Conservation (phyloP, 1,140 invertebrate species). For the Drosophila tristis region DNA sequence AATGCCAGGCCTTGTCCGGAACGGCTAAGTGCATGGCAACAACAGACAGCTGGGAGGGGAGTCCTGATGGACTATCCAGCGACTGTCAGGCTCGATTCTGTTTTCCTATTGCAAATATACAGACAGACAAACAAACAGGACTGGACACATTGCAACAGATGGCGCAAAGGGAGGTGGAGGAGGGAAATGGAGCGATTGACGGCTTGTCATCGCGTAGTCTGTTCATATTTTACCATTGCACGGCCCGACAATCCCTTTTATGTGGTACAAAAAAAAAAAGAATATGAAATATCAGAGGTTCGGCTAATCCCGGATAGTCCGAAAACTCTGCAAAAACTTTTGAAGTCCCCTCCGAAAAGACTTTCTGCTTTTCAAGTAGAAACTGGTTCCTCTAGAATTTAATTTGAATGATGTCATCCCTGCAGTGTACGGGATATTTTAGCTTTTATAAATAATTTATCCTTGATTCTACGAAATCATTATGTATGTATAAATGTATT, state of each 20-base stretch:
- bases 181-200: constrained; percentile 43
- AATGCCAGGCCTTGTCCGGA: constrained; percentile 8
- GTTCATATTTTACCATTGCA: constrained; percentile 50
- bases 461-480: too few relatives aligned
- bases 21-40: constrained; percentile 74
- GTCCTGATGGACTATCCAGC: constrained; percentile 1
- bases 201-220: constrained; percentile 57
- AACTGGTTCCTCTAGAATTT: too few relatives aligned
- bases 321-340: not conserved
- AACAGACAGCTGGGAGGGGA: constrained; percentile 41
- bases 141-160: constrained; percentile 43
- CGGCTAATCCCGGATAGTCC: not conserved
- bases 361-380: not conserved
- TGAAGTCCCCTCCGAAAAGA: not conserved
- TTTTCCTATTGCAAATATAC: constrained; percentile 40
- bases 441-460: too few relatives aligned
- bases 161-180: not conserved
- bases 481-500: not conserved
- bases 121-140: constrained; percentile 27
- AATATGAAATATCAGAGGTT: too few relatives aligned
- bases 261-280: constrained; percentile 1
- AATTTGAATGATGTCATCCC: too few relatives aligned
- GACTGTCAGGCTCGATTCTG: not conserved
- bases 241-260: constrained; percentile 20
- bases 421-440: too few relatives aligned